Conservation (phyloP, 2,113 vertebrate species). For the Crotalus helleri region DNA sequence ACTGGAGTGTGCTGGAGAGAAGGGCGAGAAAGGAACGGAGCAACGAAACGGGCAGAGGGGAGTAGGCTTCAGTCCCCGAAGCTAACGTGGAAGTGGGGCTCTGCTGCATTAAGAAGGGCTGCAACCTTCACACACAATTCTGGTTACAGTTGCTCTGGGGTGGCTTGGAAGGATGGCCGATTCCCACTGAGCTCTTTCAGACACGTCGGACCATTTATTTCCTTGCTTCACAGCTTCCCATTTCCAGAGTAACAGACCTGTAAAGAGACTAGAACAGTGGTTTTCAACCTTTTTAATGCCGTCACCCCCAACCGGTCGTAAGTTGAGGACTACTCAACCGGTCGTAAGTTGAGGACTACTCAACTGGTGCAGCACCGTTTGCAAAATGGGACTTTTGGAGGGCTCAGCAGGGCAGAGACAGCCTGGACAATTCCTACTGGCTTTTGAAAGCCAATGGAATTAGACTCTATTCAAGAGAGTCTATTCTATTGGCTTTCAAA, state of each 20-base stretch:
- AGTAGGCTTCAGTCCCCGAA: constrained; percentile 55
- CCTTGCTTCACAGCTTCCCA: constrained; percentile 58
- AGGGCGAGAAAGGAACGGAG: constrained; percentile 58
- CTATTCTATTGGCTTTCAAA: no score
- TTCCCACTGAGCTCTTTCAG: constrained; percentile 65
- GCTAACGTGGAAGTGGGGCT: constrained; percentile 61
- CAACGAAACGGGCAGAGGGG: constrained; percentile 64
- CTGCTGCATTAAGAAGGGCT: constrained; percentile 61
- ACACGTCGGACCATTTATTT: constrained; percentile 57
- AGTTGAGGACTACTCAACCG: no score
- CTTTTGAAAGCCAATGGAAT: no score
- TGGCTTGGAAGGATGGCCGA: constrained; percentile 59
- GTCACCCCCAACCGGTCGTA: no score
- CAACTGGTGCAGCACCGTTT: no score
- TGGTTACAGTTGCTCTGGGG: constrained; percentile 64
- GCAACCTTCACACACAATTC: constrained; percentile 67
- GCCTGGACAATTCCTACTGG: no score
- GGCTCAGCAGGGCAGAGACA: no score
- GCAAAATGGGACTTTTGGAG: no score
- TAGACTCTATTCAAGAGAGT: no score
- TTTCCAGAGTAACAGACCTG: constrained; percentile 52
- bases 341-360: no score
- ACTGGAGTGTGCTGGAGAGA: constrained; percentile 50
- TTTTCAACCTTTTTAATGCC: no score
- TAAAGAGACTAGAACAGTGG: not conserved